Evolutionary conservation across 2,888 invertebrate genomes (phyloP), one percentile per base, ranked within the genome.

Genomic region (Microplitis deprimator): DNA sequence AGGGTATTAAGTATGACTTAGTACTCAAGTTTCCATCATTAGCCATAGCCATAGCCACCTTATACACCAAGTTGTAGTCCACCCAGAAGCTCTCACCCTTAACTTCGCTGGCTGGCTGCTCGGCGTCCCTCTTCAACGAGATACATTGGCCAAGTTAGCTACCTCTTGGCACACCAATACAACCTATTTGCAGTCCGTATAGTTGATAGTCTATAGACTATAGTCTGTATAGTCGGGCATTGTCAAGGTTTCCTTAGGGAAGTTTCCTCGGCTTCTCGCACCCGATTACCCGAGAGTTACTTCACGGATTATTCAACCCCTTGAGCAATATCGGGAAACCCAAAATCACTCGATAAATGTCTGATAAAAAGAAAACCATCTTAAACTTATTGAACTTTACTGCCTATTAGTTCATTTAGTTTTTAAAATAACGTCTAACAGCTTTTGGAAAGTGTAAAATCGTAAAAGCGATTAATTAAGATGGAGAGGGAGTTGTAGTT

Each of bases 21-120:
- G 85, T 88, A 84, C 84, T 86, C 84, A 88, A 88, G 87, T 89
- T 88, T 85, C 85, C 86, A 84, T 85, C 86, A 86, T 88, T 87
- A 88, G 87, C 85, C 83, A 82, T 50, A 50, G 50, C 50, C 50
- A 13, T 50, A 50, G 8, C 8, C 50, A 50, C 8, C 81, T 80
- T 84, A 80, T 80, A 75, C 73, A 75, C 64, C 59, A 67, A 73
- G 65, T 72, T 64, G 39, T 16, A 71, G 78, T 68, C 77, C 79
- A 77, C 73, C 79, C 17, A 17, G 20, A 79, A 79, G 76, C 79
- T 80, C 79, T 71, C 70, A 61, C 50, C 75, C 68, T 60, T 68
- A 50, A 10, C 50, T 50, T 50, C 29, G 29, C 29, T 29, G 29
- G 29, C 29, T 29, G 29, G 29, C 29, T 67, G 61, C 67, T 65